phyloP scores from a whole-genome alignment of 2,797 vertebrate species.

The Platyrinchus mystaceus region DNA sequence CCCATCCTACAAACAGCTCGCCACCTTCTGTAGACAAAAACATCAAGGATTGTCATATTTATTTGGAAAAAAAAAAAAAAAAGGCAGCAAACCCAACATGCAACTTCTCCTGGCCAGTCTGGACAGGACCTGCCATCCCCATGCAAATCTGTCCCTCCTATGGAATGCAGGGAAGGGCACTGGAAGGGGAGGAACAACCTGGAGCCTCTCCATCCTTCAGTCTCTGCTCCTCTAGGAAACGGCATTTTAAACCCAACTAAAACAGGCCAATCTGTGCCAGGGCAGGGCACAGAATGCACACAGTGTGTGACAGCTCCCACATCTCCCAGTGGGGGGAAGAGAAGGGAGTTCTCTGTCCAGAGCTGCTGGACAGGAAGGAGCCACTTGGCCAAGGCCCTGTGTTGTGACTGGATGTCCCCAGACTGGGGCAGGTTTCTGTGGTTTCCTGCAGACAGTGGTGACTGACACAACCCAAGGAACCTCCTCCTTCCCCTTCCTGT shows the following conservation, averaged over 20 bases:
- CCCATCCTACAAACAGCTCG: background rate
- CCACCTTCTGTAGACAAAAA: background rate
- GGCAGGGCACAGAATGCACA: background rate
- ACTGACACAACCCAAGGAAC: constrained; percentile 52
- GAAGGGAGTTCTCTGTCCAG: background rate
- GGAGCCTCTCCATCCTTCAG: background rate
- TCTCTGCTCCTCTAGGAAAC: background rate
- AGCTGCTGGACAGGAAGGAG: constrained; percentile 4
- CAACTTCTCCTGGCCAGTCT: background rate
- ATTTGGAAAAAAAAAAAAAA: background rate
- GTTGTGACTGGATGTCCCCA: constrained; percentile 55
- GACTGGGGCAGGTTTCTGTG: constrained; percentile 57
- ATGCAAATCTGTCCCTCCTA: background rate
- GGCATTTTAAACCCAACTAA: background rate
- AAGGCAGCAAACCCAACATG: background rate
- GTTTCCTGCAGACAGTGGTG: constrained; percentile 68
- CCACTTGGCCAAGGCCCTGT: background rate
- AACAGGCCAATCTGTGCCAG: background rate
- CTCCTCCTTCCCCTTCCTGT: constrained; percentile 65
- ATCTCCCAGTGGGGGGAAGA: background rate
- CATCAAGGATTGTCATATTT: background rate
- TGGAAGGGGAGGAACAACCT: background rate
- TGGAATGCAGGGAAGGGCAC: background rate
- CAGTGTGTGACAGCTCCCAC: background rate
- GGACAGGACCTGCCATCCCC: background rate